phyloP scores from a whole-genome alignment of 92 coral and sea anemone genomes.

The Palythoa caribaeorum region DNA sequence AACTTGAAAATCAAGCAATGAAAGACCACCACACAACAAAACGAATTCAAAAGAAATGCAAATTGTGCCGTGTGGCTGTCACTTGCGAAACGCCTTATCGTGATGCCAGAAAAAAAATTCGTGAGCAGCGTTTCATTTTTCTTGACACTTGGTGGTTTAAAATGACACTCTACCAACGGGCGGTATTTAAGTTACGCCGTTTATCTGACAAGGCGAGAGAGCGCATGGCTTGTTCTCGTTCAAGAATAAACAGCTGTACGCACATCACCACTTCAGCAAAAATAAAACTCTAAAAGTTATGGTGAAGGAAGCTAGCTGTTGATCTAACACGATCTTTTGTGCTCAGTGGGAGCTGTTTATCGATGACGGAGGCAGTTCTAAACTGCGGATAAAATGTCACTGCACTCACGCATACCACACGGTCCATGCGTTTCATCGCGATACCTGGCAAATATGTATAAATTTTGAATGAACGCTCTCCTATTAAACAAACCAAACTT shows the following conservation, averaged over 20 bases:
- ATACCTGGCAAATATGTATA: constrained; percentile 39
- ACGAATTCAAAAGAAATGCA: constrained; percentile 44
- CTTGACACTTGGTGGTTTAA: constrained; percentile 60
- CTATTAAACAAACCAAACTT: constrained; percentile 49
- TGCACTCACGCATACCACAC: constrained; percentile 33
- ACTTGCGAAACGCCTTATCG: constrained; percentile 10
- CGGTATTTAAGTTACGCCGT: constrained; percentile 70
- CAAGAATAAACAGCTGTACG: constrained; percentile 21
- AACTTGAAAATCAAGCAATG: neutral
- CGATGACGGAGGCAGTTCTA: neutral
- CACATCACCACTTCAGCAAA: constrained; percentile 14
- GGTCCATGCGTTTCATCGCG: constrained; percentile 15
- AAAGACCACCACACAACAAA: constrained; percentile 35
- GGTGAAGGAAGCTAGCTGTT: constrained; percentile 11
- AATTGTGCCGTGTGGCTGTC: neutral
- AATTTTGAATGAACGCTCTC: constrained; percentile 24
- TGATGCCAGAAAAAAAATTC: constrained; percentile 14
- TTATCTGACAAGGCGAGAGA: constrained; percentile 56
- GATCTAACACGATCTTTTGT: constrained; percentile 1
- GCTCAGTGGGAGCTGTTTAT: neutral
- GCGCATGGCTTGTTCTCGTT: constrained; percentile 5
- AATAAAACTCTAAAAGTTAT: neutral
- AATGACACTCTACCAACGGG: constrained; percentile 72
- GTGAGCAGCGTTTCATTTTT: constrained; percentile 31
- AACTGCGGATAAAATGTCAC: neutral